These are phyloP conservation scores for Ctenochaetus hawaiiensis DNA, from an alignment of 2,797 vertebrate species.

Conservation along the genomic window DNA sequence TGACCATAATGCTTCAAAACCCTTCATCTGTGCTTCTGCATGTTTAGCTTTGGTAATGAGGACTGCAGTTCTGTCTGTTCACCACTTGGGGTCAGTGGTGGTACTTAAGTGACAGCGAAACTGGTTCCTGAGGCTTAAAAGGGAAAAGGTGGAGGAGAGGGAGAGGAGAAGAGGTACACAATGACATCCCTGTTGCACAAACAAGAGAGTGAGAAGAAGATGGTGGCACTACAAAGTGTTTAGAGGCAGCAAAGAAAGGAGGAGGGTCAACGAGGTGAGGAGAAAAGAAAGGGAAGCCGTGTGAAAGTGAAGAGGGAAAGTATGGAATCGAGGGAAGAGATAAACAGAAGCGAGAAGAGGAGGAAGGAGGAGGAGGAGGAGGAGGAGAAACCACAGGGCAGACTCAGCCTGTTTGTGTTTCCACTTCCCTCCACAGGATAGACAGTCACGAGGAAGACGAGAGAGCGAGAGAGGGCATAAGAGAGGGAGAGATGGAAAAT, in stretches of 20 bases:
- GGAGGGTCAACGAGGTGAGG: slow-evolving; percentile 11
- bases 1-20: not conserved
- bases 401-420: slow-evolving; percentile 81
- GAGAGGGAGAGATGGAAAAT: slow-evolving; percentile 65
- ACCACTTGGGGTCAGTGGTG: slow-evolving; percentile 78
- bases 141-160: slow-evolving; percentile 49
- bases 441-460: slow-evolving; percentile 68
- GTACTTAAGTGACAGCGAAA: slow-evolving; percentile 40
- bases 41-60: not conserved
- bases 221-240: slow-evolving; percentile 18
- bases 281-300: slow-evolving; percentile 9
- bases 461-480: slow-evolving; percentile 27
- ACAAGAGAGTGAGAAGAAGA: slow-evolving; percentile 34
- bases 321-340: slow-evolving; percentile 30
- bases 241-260: slow-evolving; percentile 11
- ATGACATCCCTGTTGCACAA: slow-evolving; percentile 21
- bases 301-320: slow-evolving; percentile 36
- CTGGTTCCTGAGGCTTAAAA: slow-evolving; percentile 72
- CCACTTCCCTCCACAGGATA: slow-evolving; percentile 74
- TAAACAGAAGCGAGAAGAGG: slow-evolving; percentile 16
- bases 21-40: not conserved
- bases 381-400: slow-evolving; percentile 74
- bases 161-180: slow-evolving; percentile 3
- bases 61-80: slow-evolving; percentile 38
- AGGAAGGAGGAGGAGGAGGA: slow-evolving; percentile 25